phyloP scores from a whole-genome alignment of 1,140 invertebrate genomes.

The Drosophila trapezifrons region DNA sequence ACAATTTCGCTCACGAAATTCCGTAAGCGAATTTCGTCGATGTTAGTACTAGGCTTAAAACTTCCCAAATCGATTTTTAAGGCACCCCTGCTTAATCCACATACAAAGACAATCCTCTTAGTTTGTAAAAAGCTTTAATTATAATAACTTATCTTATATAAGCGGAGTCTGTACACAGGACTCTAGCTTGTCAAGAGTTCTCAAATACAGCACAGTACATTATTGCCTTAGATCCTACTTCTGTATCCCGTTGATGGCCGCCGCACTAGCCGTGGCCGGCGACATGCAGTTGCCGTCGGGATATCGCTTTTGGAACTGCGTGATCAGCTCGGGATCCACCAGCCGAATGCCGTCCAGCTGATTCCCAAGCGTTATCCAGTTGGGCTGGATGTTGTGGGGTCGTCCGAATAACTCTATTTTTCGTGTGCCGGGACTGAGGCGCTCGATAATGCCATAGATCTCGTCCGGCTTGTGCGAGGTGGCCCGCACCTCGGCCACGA shows the following conservation, averaged over 20 bases:
- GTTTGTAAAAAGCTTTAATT: slow-evolving; percentile 38
- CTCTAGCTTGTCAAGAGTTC: slow-evolving; percentile 23
- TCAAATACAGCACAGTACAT: background rate
- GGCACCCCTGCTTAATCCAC: no score
- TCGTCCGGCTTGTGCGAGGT: slow-evolving; percentile 99
- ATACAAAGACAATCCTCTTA: background rate
- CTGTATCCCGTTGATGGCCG: slow-evolving; percentile 61
- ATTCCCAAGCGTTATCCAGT: slow-evolving; percentile 89
- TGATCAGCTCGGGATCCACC: slow-evolving; percentile 95
- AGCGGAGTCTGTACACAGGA: slow-evolving; percentile 4
- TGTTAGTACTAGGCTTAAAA: no score
- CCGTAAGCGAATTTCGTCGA: no score
- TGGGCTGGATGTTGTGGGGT: slow-evolving; percentile 98
- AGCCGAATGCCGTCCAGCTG: slow-evolving; percentile 88
- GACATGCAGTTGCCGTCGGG: slow-evolving; percentile 90
- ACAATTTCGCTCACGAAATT: no score
- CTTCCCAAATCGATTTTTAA: no score
- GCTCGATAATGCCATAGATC: slow-evolving; percentile 96
- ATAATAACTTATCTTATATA: slow-evolving; percentile 44
- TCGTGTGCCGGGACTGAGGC: slow-evolving; percentile 94
- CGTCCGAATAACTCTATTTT: slow-evolving; percentile 99
- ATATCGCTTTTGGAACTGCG: slow-evolving; percentile 95
- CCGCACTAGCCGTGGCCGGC: slow-evolving; percentile 59
- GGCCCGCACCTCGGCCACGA: slow-evolving; percentile 98
- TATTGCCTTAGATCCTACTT: slow-evolving; percentile 40